Base-by-base conservation (phyloP, 2,113 vertebrate species). In the Xenopus laevis region DNA sequence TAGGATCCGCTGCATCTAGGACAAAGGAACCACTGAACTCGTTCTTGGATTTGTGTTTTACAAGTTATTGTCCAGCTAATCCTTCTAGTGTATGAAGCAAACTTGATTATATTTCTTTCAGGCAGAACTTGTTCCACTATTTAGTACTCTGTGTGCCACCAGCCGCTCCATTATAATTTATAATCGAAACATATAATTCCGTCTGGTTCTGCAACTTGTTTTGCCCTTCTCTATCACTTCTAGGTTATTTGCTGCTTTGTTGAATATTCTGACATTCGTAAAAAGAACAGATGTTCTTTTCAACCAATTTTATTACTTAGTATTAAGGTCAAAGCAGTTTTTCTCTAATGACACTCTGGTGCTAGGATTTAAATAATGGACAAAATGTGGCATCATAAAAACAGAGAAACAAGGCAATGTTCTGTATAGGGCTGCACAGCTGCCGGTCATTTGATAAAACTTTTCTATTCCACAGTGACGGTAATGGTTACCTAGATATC, bases 251-350 rank as follows among this genome's bases (percentile, higher is more conserved):
- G 58, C 18, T 23, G 21, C 58, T 5, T 27, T 55, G 53, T 60
- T 60, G 18, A 60, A 60, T 60, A 23, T 23, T 60, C 10, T 60
- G 21, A 60, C 20, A 60, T 23, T 27, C 58, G 9, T 60, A 60
- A 60, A 60, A 60, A 23, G 58, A 60, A 60, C 58, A 60, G 58
- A 60, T 60, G 58, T 60, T 60, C 58, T 60, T 60, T 60, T 60
- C 58, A 60, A 18, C 58, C 12, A 60, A 60, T 60, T 60, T 60
- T 60, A 60, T 60, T 60, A 60, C 58, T 21, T 12, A 23, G 58
- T 27, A 60, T 60, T 60, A 60, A 60, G 58, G 58, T 60, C 58
- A 60, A 20, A 60, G 58, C 58, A 21, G 27, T 60, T 27, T 60
- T 60, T 60, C 58, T 60, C 58, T 60, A 60, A 60, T 60, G 58